phyloP scores from a whole-genome alignment of 2,888 invertebrate species.

The Acholoe squamosa region DNA sequence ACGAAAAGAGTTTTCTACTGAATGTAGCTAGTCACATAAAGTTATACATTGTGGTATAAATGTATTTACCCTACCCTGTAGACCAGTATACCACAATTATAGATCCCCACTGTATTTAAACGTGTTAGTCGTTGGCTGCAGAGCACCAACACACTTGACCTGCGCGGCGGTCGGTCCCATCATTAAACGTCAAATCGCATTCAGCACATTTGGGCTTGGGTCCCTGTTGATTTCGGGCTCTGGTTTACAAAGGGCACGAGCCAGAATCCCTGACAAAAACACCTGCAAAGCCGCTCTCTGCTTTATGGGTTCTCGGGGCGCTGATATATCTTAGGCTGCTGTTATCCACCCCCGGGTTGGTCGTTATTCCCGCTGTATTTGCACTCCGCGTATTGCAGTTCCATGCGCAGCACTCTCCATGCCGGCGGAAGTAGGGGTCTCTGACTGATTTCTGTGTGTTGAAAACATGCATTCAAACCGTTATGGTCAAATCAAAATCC shows the following conservation, averaged over 20 bases:
- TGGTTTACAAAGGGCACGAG: slow-evolving; percentile 1
- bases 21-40: no score
- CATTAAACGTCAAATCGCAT: slow-evolving; percentile 38
- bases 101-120: background rate
- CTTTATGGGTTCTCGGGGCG: background rate
- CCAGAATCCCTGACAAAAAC: background rate
- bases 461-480: no score
- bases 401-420: no score
- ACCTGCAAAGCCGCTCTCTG: background rate
- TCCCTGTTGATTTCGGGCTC: slow-evolving; percentile 27
- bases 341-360: slow-evolving; percentile 16
- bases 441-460: no score
- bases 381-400: no score
- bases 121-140: background rate
- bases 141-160: background rate
- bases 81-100: no score
- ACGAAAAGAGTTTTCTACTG: no score
- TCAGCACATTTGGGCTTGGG: background rate
- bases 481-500: no score
- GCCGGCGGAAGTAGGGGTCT: no score
- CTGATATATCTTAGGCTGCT: background rate
- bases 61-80: no score
- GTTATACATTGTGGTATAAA: no score
- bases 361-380: background rate
- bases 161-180: background rate